Conservation (phyloP, 2,888 invertebrate genomes). For the Ypsolopha scabrella region DNA sequence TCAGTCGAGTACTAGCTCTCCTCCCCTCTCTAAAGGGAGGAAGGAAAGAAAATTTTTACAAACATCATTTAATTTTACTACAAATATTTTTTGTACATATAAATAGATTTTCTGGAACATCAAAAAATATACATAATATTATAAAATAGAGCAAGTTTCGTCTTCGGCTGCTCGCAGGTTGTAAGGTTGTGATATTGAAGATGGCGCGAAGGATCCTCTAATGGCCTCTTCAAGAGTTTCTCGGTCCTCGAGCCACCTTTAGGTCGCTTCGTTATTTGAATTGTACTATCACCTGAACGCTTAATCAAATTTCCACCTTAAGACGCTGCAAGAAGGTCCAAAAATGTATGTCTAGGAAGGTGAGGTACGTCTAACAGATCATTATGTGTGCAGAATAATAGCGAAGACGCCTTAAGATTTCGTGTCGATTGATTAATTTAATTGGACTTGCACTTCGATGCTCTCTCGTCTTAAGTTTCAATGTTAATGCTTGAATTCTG, state of each 20-base stretch:
- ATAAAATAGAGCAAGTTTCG: not conserved
- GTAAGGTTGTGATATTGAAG: slow-evolving; percentile 53
- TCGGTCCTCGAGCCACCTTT: slow-evolving; percentile 32
- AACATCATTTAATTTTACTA: no score
- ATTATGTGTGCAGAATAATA: slow-evolving; percentile 42
- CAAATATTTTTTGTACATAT: not conserved
- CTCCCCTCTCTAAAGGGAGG: no score
- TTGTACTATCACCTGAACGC: slow-evolving; percentile 32
- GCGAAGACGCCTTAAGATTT: slow-evolving; percentile 30
- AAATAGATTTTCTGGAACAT: not conserved
- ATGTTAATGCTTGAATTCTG: no score
- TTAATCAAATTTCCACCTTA: no score
- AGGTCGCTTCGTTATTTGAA: slow-evolving; percentile 66
- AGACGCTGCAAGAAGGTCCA: no score
- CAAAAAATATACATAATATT: no score
- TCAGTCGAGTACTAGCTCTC: no score
- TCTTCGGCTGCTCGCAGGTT: not conserved
- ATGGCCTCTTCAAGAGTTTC: slow-evolving; percentile 62
- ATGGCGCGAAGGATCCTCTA: slow-evolving; percentile 57
- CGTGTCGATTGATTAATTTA: slow-evolving; percentile 21
- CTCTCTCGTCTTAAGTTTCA: no score
- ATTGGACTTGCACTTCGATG: slow-evolving; percentile 12
- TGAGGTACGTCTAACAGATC: slow-evolving; percentile 1
- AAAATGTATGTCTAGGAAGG: no score
- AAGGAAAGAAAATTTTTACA: no score